Evolutionary conservation across 23 tunicate species (phyloP).

Genomic region (Halocynthia roretzi): DNA sequence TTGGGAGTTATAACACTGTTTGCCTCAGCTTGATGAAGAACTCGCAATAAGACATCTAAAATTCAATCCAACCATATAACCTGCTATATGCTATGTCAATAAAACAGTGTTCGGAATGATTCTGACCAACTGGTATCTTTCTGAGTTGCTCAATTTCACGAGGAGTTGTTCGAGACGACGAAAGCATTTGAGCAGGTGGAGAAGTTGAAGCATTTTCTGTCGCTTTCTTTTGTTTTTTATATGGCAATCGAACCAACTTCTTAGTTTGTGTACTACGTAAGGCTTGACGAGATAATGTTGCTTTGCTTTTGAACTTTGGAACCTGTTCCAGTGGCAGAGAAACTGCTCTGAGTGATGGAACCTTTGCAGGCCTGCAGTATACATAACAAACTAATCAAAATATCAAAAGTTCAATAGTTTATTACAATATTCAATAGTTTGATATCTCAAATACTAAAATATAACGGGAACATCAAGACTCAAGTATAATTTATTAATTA

Average conservation of each 20-base stretch:
- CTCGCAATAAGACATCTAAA: conserved; percentile 15
- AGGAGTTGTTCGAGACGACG: conserved; percentile 5
- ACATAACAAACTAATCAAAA: neutral
- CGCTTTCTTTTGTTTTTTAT: neutral
- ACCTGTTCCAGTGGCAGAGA: conserved; percentile 18
- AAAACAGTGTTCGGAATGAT: neutral
- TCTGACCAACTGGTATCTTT: conserved; percentile 12
- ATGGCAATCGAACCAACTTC: no score
- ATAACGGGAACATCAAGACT: no score
- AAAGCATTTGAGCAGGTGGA: neutral
- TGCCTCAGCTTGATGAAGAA: conserved; percentile 28
- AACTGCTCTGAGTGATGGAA: conserved; percentile 5
- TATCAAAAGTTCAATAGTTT: neutral
- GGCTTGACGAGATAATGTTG: no score
- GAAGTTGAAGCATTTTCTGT: neutral
- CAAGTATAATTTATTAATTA: no score
- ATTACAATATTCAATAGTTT: neutral
- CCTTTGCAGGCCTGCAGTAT: neutral
- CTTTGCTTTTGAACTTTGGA: conserved; percentile 1
- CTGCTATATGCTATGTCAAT: no score
- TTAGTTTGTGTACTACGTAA: no score
- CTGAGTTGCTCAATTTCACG: conserved; percentile 7
- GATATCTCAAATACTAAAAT: neutral
- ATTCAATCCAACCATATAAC: neutral
- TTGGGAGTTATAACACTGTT: conserved; percentile 5